phyloP scores from a whole-genome alignment of 2,797 vertebrate genomes.

The Aplochiton taeniatus region DNA sequence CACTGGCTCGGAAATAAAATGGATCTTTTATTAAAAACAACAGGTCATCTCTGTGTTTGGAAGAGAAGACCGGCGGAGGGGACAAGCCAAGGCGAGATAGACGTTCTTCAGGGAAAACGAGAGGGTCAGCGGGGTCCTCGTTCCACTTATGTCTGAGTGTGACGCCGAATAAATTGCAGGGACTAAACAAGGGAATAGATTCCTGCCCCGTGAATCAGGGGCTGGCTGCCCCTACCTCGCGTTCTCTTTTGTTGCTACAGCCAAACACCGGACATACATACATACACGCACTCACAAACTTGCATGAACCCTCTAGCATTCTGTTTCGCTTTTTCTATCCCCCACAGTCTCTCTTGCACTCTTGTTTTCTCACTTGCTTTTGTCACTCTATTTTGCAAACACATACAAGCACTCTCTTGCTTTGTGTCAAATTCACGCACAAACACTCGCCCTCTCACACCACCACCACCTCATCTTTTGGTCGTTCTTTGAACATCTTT shows the following conservation, averaged over 20 bases:
- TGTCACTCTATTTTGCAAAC: too few relatives aligned
- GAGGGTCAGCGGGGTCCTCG: constrained; percentile 37
- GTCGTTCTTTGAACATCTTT: not conserved
- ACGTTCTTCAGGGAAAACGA: constrained; percentile 36
- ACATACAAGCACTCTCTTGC: too few relatives aligned
- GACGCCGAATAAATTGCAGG: constrained; percentile 44
- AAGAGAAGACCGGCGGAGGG: constrained; percentile 10
- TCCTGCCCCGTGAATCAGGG: constrained; percentile 12
- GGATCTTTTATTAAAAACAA: constrained; percentile 41
- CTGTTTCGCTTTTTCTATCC: not conserved
- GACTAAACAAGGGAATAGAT: constrained; percentile 18
- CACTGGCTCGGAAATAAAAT: constrained; percentile 29
- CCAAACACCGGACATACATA: too few relatives aligned
- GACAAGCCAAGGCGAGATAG: constrained; percentile 6
- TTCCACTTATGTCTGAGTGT: constrained; percentile 51
- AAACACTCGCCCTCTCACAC: too few relatives aligned
- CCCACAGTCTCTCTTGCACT: not conserved
- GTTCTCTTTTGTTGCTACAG: constrained; percentile 7
- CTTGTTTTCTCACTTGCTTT: too few relatives aligned
- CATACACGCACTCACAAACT: too few relatives aligned
- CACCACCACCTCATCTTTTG: too few relatives aligned
- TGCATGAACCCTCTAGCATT: too few relatives aligned
- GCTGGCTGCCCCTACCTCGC: constrained; percentile 6
- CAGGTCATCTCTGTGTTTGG: constrained; percentile 31
- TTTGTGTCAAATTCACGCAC: too few relatives aligned